Evolutionary conservation across 2,888 invertebrate species (phyloP).

Genomic region (Acleris sparsana): DNA sequence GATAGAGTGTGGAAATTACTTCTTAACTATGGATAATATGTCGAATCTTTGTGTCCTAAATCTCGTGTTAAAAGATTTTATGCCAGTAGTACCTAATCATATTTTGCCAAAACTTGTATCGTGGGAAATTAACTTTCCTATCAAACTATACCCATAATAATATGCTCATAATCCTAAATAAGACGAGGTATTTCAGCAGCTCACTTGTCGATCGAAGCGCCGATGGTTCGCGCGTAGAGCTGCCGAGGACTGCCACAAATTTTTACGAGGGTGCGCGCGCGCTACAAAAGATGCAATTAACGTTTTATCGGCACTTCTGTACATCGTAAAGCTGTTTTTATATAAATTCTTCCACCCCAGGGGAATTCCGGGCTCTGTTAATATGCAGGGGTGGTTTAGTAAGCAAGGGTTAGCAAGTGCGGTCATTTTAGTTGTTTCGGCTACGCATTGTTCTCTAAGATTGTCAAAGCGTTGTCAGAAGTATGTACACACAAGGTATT

Average conservation of each 20-base stretch:
- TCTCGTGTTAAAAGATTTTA: no score
- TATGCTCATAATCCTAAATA: background rate
- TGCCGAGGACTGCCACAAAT: slow-evolving; percentile 27
- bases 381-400: slow-evolving; percentile 24
- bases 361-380: slow-evolving; percentile 12
- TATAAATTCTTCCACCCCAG: slow-evolving; percentile 26
- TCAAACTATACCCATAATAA: background rate
- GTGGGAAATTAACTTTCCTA: no score
- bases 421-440: slow-evolving; percentile 1
- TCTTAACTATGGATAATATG: no score
- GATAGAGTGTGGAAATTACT: no score
- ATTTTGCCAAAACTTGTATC: no score
- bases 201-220: slow-evolving; percentile 5
- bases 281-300: slow-evolving; percentile 36
- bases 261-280: slow-evolving; percentile 28
- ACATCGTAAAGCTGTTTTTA: slow-evolving; percentile 26
- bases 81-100: no score
- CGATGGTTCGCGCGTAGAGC: background rate
- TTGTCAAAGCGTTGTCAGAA: no score
- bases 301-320: slow-evolving; percentile 32
- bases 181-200: slow-evolving; percentile 2
- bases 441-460: no score
- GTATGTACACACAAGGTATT: no score
- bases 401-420: slow-evolving; percentile 6
- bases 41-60: no score